Conservation (phyloP, 2,888 invertebrate genomes). For the Parochlus steinenii region DNA sequence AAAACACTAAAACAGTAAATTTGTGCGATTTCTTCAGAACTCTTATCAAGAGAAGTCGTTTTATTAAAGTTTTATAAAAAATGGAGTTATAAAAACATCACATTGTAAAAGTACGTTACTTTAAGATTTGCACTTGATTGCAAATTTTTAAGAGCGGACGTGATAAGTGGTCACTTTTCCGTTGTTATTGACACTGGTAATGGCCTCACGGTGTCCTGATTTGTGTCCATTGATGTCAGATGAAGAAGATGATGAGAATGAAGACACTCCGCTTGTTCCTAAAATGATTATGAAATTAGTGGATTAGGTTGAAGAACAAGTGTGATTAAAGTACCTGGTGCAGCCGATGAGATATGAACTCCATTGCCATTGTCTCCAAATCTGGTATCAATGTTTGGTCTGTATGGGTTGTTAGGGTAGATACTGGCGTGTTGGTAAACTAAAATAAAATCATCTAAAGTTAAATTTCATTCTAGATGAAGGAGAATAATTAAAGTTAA, state of each 20-base stretch:
- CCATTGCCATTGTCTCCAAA: conserved; percentile 21
- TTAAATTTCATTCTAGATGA: too few species aligned
- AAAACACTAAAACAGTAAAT: too few species aligned
- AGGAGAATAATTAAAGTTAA: too few species aligned
- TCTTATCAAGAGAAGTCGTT: too few species aligned
- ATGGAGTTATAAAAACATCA: too few species aligned
- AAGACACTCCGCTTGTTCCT: conserved; percentile 37
- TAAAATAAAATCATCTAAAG: too few species aligned
- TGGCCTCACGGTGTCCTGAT: conserved; percentile 36
- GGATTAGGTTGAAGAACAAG: too few species aligned
- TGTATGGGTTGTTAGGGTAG: conserved; percentile 43
- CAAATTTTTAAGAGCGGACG: conserved; percentile 21
- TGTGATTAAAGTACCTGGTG: conserved; percentile 23
- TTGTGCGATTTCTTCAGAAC: too few species aligned
- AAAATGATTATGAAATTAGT: conserved; percentile 21
- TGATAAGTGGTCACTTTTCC: conserved; percentile 47
- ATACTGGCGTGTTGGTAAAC: conserved; percentile 42
- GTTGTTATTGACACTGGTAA: conserved; percentile 54
- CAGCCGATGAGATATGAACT: conserved; percentile 15
- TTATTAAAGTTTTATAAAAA: too few species aligned
- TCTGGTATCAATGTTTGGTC: conserved; percentile 34
- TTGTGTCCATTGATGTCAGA: conserved; percentile 42
- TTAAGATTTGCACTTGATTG: too few species aligned
- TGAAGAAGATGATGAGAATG: conserved; percentile 43
- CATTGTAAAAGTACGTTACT: too few species aligned